Percentiles rank a stretch among this genome's conserved stretches.
These are phyloP conservation scores for Vireo altiloquus DNA, from an alignment of 2,113 vertebrate genomes.

Conservation along the genomic window DNA sequence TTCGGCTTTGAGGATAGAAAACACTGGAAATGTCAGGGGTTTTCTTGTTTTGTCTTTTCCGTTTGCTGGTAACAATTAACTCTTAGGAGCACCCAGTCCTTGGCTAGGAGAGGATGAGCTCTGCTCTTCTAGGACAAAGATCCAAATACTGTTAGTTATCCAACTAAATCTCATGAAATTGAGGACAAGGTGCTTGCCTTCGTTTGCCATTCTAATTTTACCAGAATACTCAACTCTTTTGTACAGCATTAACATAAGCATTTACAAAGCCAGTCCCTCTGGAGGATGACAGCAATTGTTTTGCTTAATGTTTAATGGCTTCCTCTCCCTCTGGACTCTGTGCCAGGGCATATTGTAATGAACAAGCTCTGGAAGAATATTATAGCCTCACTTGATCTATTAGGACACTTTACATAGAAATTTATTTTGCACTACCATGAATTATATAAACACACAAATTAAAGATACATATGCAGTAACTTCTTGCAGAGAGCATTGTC, in stretches of 20 bases:
- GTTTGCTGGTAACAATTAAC: background rate
- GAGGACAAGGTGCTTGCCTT: background rate
- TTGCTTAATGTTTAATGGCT: constrained; percentile 53
- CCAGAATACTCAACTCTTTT: background rate
- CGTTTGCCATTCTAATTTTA: background rate
- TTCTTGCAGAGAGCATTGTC: background rate
- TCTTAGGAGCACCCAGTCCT: background rate
- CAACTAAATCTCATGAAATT: background rate
- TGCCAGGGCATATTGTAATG: constrained; percentile 1
- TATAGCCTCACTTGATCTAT: constrained; percentile 11
- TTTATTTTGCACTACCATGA: constrained; percentile 10
- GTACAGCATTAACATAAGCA: background rate
- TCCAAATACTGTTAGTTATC: background rate
- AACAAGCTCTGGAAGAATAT: constrained; percentile 32
- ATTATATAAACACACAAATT: constrained; percentile 36
- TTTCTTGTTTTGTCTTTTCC: background rate
- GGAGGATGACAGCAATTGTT: constrained; percentile 54
- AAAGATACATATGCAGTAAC: background rate
- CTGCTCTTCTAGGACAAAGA: background rate
- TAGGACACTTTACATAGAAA: constrained; percentile 3
- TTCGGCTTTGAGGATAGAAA: constrained; percentile 36
- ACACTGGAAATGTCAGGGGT: background rate
- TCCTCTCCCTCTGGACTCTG: background rate
- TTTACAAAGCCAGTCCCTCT: constrained; percentile 1
- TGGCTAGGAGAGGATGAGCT: background rate